phyloP scores from a whole-genome alignment of 2,113 vertebrate species.

The Phyllopteryx taeniolatus region DNA sequence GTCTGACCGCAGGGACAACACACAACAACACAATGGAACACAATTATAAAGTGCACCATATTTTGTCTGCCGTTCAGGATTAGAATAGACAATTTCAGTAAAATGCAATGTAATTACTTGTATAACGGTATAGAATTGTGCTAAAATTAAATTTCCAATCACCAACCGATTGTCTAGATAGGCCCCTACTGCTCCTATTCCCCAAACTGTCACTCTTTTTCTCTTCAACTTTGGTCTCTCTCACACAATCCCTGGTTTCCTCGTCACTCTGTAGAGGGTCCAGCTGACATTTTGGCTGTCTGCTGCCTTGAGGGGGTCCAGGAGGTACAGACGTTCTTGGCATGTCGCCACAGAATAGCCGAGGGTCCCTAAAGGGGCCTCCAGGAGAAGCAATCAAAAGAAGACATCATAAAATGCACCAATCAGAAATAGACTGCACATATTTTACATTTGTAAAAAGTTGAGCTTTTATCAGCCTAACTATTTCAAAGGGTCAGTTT shows the following conservation, averaged over 20 bases:
- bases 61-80: background rate
- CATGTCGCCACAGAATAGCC: slow-evolving; percentile 64
- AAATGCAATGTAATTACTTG: background rate
- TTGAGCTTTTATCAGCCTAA: background rate
- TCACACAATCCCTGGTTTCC: background rate
- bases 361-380: slow-evolving; percentile 67
- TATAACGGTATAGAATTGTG: too few relatives aligned
- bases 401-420: slow-evolving; percentile 51
- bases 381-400: slow-evolving; percentile 66
- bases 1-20: background rate
- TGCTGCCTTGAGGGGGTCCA: slow-evolving; percentile 62
- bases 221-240: background rate
- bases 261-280: slow-evolving; percentile 65
- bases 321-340: slow-evolving; percentile 71
- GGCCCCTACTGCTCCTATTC: background rate
- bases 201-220: background rate
- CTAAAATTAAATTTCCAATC: too few relatives aligned
- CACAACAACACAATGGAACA: background rate
- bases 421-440: slow-evolving; percentile 37
- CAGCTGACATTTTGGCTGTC: slow-evolving; percentile 71
- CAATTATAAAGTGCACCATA: background rate
- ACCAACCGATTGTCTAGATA: too few relatives aligned
- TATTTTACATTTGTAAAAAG: background rate
- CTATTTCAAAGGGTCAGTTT: background rate
- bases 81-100: background rate